A percentile compares a stretch with the other conserved stretches of the same genome.
Conservation (phyloP, 2,888 invertebrate genomes). For the Rugalucina vietnamica region DNA sequence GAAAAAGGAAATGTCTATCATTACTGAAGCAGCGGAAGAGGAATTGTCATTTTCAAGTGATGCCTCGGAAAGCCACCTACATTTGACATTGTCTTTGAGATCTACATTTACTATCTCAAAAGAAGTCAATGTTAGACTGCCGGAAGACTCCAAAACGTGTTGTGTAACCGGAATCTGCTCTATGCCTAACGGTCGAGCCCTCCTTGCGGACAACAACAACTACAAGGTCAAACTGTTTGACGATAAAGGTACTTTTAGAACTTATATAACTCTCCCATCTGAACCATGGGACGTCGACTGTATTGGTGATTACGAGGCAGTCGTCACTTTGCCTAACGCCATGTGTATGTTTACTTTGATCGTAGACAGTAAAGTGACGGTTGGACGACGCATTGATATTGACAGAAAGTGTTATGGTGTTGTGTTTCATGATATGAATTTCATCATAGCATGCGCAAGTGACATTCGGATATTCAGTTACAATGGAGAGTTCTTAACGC, state of each 20-base stretch:
- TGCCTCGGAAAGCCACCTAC: background rate
- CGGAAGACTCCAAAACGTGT: slow-evolving; percentile 26
- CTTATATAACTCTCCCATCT: slow-evolving; percentile 15
- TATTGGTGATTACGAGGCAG: slow-evolving; percentile 33
- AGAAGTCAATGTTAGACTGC: slow-evolving; percentile 21
- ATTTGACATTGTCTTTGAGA: background rate
- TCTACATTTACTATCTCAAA: background rate
- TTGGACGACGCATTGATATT: slow-evolving; percentile 20
- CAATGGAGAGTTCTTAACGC: slow-evolving; percentile 10
- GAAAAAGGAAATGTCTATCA: background rate
- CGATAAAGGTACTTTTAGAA: background rate
- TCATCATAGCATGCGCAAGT: slow-evolving; percentile 30
- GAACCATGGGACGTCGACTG: slow-evolving; percentile 48
- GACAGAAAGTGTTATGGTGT: slow-evolving; percentile 36
- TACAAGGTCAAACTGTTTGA: slow-evolving; percentile 47
- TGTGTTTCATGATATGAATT: slow-evolving; percentile 16
- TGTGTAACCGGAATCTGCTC: slow-evolving; percentile 32
- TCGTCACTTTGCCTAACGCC: slow-evolving; percentile 29
- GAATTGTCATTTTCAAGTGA: background rate
- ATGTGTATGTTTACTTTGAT: slow-evolving; percentile 24
- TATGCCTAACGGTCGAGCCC: slow-evolving; percentile 30
- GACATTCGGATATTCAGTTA: slow-evolving; percentile 41
- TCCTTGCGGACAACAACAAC: slow-evolving; percentile 43
- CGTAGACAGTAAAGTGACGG: background rate
- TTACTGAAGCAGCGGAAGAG: background rate